Base-by-base conservation (phyloP, 2,797 vertebrate species). In the Coregonus sp. region DNA sequence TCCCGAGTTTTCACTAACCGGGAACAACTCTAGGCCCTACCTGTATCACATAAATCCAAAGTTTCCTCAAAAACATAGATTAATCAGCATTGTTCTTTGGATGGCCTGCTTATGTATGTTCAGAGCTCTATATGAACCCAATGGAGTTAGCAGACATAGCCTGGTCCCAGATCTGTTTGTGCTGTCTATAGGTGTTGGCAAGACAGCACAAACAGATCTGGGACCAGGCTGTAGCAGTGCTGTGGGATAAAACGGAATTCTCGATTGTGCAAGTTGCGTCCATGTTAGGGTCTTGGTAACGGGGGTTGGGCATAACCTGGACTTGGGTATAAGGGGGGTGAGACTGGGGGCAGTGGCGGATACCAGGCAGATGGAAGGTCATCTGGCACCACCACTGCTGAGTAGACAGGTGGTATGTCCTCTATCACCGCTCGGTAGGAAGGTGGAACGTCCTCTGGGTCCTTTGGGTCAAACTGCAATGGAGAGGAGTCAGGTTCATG, bases 401-500 rank as follows among this genome's bases (percentile, higher is more conserved):
- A 5, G 18, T 6, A n/a, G 52, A 56, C 4, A 5, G 52, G 52
- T 15, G 52, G 52, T 54, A 54, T 18, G 52, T 56, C 52, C 52
- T 16, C 52, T 56, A 56, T 56, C 52, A 56, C 52, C 16, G 16
- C 52, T 56, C 5, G 52, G 52, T 56, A 73, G 6, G 77, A 81
- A 5, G 81, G 0, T 83, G 71, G 7, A 75, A 83, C 2, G 79
- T 0, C 0, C 11, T 56, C 1, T 71, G 75, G 70, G 80, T 56
- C 52, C n/a, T 69, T 78, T 89, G 51, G 90, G 89, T 91, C 91
- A 80, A 92, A 85, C 92, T 93, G 81, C n/a, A 81, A 31, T 33
- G 50, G 29, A 78, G 75, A 68, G 9, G 9, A 76, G 68, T 7
- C 18, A 77, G 73, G 4, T 37, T 75, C 2, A 71, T 31, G 70